Percentiles rank a stretch among this genome's conserved stretches.
Evolutionary conservation across 2,797 vertebrate species (phyloP).

Genomic region (Clamator glandarius): DNA sequence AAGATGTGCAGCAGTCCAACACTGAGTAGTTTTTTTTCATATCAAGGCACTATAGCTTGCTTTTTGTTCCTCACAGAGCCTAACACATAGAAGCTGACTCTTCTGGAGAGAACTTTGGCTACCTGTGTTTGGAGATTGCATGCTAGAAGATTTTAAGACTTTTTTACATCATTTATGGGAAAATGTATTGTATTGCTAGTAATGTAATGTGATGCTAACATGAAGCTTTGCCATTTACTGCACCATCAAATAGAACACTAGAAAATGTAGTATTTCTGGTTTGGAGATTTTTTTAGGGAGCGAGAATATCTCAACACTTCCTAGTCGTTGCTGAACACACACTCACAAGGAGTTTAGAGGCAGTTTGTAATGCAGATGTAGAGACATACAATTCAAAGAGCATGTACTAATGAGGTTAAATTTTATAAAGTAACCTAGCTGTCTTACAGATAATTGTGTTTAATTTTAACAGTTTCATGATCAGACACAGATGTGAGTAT

Average conservation of each 20-base stretch:
- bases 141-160: not conserved
- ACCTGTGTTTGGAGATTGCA: not conserved
- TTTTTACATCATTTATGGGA: not conserved
- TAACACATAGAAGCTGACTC: not conserved
- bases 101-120: not conserved
- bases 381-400: slow-evolving; percentile 2
- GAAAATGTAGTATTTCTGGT: not conserved
- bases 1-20: not conserved
- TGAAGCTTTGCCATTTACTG: not conserved
- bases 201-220: not conserved
- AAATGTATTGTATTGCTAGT: not conserved
- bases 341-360: slow-evolving; percentile 53
- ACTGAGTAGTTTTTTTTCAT: not conserved
- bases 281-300: not conserved
- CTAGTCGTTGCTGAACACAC: slow-evolving; percentile 42
- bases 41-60: not conserved
- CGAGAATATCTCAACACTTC: slow-evolving; percentile 19
- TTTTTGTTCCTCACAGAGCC: slow-evolving; percentile 16
- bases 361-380: slow-evolving; percentile 36
- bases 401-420: slow-evolving; percentile 31
- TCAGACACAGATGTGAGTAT: slow-evolving; percentile 76
- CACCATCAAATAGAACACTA: not conserved
- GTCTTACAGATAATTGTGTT: slow-evolving; percentile 52
- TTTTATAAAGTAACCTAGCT: slow-evolving; percentile 49
- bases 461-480: slow-evolving; percentile 66